Evolutionary conservation across 92 coral and sea anemone species (phyloP).

Genomic region (Montipora capitata): DNA sequence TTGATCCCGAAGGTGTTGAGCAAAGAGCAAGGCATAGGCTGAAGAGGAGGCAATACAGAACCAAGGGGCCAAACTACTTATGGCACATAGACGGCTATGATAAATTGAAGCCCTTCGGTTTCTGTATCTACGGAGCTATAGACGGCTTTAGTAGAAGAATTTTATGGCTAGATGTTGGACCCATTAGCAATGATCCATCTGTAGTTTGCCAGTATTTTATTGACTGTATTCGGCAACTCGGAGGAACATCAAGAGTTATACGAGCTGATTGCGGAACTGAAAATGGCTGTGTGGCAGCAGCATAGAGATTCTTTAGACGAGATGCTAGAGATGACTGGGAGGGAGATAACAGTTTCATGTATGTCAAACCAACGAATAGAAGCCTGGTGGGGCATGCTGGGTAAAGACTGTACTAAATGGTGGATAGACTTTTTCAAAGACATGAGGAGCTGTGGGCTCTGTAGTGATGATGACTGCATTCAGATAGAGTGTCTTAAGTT

Average conservation of each 20-base stretch:
- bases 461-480: slow-evolving; percentile 38
- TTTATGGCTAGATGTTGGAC: slow-evolving; percentile 78
- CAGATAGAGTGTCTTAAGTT: slow-evolving; percentile 56
- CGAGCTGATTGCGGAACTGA: slow-evolving; percentile 60
- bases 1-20: slow-evolving; percentile 16
- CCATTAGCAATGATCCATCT: slow-evolving; percentile 66
- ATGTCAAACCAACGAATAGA: slow-evolving; percentile 67
- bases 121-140: slow-evolving; percentile 21
- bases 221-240: slow-evolving; percentile 71
- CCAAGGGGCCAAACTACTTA: slow-evolving; percentile 19
- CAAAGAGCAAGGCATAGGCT: slow-evolving; percentile 4
- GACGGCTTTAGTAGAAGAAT: neutral
- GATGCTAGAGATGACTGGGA: slow-evolving; percentile 38
- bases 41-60: slow-evolving; percentile 3
- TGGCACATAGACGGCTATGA: slow-evolving; percentile 32
- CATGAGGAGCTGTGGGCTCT: slow-evolving; percentile 58
- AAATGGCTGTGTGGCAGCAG: slow-evolving; percentile 43
- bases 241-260: slow-evolving; percentile 56
- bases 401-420: slow-evolving; percentile 55
- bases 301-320: slow-evolving; percentile 57
- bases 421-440: slow-evolving; percentile 67
- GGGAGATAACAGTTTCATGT: slow-evolving; percentile 54
- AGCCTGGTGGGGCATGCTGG: slow-evolving; percentile 60
- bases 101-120: slow-evolving; percentile 35
- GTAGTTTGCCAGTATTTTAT: slow-evolving; percentile 64